Evolutionary conservation across 2,888 invertebrate species (phyloP).

Genomic region (Trileptium ribeirensis): DNA sequence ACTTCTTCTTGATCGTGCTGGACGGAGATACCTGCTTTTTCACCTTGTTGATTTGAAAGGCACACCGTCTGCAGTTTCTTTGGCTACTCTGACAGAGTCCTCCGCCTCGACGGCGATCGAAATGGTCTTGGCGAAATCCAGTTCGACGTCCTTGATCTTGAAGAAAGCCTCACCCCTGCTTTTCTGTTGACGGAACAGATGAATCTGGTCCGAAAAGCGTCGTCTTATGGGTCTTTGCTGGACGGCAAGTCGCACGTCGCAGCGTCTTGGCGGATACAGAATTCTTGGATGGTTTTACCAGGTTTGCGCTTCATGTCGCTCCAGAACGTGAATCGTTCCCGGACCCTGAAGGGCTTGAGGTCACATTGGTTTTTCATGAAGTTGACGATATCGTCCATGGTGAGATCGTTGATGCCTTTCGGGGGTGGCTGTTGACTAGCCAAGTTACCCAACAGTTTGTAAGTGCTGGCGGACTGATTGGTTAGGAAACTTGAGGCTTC

Average conservation of each 20-base stretch:
- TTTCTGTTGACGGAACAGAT: conserved; percentile 30
- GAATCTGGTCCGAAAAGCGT: conserved; percentile 4
- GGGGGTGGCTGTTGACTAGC: background rate
- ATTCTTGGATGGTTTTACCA: conserved; percentile 33
- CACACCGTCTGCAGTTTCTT: background rate
- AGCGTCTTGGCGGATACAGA: conserved; percentile 31
- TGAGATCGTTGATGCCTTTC: conserved; percentile 8
- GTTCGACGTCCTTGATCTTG: conserved; percentile 32
- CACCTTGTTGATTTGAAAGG: too few relatives aligned
- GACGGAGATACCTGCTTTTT: too few relatives aligned
- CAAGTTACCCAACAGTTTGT: background rate
- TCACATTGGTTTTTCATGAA: conserved; percentile 27
- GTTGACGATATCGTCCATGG: conserved; percentile 7
- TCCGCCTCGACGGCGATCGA: conserved; percentile 34
- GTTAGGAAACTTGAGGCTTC: conserved; percentile 7
- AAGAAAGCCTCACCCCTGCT: conserved; percentile 29
- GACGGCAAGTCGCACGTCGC: conserved; percentile 31
- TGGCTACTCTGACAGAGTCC: conserved; percentile 27
- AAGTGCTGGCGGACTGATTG: background rate
- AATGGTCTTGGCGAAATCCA: conserved; percentile 27
- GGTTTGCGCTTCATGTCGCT: conserved; percentile 32
- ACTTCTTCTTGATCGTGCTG: too few relatives aligned
- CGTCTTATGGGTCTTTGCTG: background rate
- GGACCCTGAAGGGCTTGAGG: conserved; percentile 29
- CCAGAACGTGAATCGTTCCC: conserved; percentile 31